These are phyloP conservation scores for Apamea monoglypha DNA, from an alignment of 2,888 invertebrate genomes.

Conservation along the genomic window DNA sequence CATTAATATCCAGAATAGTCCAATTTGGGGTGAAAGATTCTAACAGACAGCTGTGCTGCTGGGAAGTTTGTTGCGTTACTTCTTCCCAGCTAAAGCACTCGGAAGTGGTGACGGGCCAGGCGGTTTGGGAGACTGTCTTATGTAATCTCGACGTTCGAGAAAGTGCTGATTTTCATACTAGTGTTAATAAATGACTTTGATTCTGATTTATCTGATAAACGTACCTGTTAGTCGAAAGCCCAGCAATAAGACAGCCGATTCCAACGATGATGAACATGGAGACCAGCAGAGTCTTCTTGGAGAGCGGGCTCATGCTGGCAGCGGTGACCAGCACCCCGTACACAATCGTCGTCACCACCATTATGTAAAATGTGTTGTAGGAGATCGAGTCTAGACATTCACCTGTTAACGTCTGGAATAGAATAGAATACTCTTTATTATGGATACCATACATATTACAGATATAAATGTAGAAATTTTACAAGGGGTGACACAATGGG, in stretches of 20 bases:
- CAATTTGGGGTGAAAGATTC: not conserved
- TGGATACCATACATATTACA: not conserved
- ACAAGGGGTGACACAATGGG: no score
- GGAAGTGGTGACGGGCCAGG: no score
- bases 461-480: no score
- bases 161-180: no score
- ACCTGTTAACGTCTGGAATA: slow-evolving; percentile 71
- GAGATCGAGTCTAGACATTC: slow-evolving; percentile 81
- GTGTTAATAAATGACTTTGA: no score
- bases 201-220: not conserved
- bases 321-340: slow-evolving; percentile 78
- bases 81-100: no score
- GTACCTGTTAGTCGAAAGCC: slow-evolving; percentile 78
- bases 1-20: not conserved
- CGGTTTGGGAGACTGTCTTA: no score
- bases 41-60: no score
- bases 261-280: slow-evolving; percentile 79
- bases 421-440: not conserved
- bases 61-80: no score
- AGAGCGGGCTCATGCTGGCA: slow-evolving; percentile 78
- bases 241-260: slow-evolving; percentile 77
- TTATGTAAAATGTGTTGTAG: slow-evolving; percentile 79
- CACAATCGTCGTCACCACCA: slow-evolving; percentile 81
- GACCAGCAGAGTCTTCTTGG: slow-evolving; percentile 81
- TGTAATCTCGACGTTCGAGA: no score